Percentiles rank a stretch among this genome's conserved stretches.
Conservation (phyloP, 1,140 invertebrate species). For the Chelonus insularis region DNA sequence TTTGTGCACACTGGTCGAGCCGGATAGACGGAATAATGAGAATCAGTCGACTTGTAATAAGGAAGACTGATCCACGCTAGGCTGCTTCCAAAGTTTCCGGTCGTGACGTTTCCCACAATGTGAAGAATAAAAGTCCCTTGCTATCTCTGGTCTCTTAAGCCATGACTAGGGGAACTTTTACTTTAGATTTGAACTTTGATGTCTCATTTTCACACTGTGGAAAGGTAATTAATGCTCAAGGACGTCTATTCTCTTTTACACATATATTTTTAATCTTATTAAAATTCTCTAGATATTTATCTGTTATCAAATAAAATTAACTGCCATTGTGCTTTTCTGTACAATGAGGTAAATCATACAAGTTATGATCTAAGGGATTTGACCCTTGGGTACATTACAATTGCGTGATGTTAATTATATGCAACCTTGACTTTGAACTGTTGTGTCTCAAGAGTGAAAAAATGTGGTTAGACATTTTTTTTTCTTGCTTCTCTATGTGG, state of each 20-base stretch:
- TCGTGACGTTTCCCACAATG: slow-evolving; percentile 43
- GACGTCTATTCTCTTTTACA: slow-evolving; percentile 4
- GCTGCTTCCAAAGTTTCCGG: slow-evolving; percentile 46
- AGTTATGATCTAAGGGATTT: no score
- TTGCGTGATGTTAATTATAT: slow-evolving; percentile 42
- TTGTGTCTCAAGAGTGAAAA: background rate
- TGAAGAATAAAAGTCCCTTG: background rate
- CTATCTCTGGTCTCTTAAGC: background rate
- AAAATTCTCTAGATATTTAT: background rate
- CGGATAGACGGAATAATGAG: background rate
- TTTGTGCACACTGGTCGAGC: background rate
- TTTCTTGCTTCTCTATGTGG: slow-evolving; percentile 2
- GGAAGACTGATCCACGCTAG: slow-evolving; percentile 43
- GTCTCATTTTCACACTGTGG: background rate
- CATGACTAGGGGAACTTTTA: slow-evolving; percentile 2
- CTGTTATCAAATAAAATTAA: background rate
- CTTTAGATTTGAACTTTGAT: background rate
- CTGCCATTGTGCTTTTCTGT: background rate
- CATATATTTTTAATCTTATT: background rate
- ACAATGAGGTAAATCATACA: no score
- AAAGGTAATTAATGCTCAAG: slow-evolving; percentile 7
- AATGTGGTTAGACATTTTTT: slow-evolving; percentile 5
- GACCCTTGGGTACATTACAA: background rate
- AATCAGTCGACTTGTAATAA: slow-evolving; percentile 38
- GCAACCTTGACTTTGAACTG: slow-evolving; percentile 43